These are phyloP conservation scores for Xenentodon cancila DNA, from an alignment of 2,797 vertebrate species.

Conservation along the genomic window DNA sequence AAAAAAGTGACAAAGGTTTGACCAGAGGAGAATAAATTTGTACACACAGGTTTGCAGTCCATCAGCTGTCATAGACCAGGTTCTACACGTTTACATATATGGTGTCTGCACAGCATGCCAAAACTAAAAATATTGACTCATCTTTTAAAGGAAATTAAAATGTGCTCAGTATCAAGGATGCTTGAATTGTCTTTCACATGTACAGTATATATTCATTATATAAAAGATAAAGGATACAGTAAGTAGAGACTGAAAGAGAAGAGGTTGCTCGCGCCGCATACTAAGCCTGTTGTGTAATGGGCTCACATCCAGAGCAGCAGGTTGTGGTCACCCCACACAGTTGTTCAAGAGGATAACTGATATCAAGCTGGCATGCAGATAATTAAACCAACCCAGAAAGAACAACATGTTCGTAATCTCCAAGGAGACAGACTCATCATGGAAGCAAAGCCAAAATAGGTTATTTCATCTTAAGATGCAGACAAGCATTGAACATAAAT, in stretches of 20 bases:
- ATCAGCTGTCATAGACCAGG: no score
- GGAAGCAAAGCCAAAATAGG: slow-evolving; percentile 36
- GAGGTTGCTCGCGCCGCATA: slow-evolving; percentile 55
- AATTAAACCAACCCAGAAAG: slow-evolving; percentile 50
- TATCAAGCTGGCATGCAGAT: slow-evolving; percentile 61
- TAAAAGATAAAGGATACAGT: not conserved
- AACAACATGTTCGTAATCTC: slow-evolving; percentile 47
- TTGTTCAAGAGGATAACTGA: slow-evolving; percentile 53
- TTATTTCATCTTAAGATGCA: slow-evolving; percentile 5
- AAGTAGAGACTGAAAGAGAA: slow-evolving; percentile 54
- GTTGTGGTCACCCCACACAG: slow-evolving; percentile 46
- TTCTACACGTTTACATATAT: no score
- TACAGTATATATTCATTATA: no score
- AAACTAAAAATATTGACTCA: no score
- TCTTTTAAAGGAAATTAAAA: no score
- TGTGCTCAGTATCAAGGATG: no score
- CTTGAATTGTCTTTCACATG: no score
- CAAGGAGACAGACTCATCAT: slow-evolving; percentile 40
- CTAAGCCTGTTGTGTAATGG: slow-evolving; percentile 74
- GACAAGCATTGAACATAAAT: slow-evolving; percentile 6
- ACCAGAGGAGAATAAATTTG: no score
- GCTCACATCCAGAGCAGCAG: slow-evolving; percentile 59
- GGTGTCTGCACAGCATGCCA: no score
- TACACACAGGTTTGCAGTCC: no score
- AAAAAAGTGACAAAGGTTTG: no score